These are phyloP conservation scores for Himantopus leucocephalus DNA, from an alignment of 2,113 vertebrate genomes.

Conservation along the genomic window DNA sequence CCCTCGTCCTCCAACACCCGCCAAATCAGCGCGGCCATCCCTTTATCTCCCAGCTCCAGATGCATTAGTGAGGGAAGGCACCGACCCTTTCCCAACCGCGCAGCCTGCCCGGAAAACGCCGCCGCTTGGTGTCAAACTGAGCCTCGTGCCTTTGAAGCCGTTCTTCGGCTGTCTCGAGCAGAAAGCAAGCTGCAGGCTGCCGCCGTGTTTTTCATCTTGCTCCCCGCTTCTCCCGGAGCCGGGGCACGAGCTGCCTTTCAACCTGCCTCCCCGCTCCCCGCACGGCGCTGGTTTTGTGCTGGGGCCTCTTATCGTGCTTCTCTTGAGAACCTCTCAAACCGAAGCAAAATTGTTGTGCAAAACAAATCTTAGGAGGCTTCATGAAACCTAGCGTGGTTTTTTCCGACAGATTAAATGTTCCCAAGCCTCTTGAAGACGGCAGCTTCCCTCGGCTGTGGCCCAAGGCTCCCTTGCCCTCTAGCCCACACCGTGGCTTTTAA, in stretches of 20 bases:
- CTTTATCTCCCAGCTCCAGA: not conserved
- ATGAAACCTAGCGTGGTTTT: not conserved
- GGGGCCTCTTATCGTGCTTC: not conserved
- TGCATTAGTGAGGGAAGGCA: not conserved
- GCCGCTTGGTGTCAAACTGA: constrained; percentile 13
- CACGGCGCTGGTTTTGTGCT: not conserved
- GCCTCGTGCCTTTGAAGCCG: constrained; percentile 32
- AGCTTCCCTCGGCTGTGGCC: not conserved
- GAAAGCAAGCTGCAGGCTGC: constrained; percentile 19
- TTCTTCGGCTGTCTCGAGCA: not conserved
- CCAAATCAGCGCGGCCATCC: not conserved
- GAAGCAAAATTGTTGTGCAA: not conserved
- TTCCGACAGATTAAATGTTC: not conserved
- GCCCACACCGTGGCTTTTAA: not conserved
- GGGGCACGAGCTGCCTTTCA: not conserved
- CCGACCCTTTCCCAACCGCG: not conserved
- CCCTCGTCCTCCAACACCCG: not conserved
- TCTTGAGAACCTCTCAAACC: not conserved
- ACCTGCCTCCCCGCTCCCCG: not conserved
- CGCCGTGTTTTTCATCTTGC: not conserved
- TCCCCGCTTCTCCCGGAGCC: not conserved
- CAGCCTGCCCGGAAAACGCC: not conserved
- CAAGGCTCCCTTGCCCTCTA: constrained; percentile 14
- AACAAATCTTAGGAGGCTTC: not conserved
- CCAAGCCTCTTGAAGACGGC: not conserved